phyloP scores from a whole-genome alignment of 2,797 vertebrate genomes.

The Nannoperca australis region DNA sequence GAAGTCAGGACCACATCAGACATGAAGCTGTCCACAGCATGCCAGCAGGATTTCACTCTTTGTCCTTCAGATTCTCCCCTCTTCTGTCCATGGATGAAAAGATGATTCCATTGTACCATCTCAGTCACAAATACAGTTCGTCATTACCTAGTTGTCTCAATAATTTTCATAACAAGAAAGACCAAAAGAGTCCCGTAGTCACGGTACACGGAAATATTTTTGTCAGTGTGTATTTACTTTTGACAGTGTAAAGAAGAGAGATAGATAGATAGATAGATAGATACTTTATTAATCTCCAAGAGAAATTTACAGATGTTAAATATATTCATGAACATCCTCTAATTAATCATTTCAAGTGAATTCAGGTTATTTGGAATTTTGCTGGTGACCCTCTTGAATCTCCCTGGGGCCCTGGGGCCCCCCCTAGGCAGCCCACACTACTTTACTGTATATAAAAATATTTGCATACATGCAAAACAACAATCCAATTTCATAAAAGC shows the following conservation, averaged over 20 bases:
- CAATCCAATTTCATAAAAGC: not conserved
- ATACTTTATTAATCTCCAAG: no score
- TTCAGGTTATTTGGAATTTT: conserved; percentile 3
- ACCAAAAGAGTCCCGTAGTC: not conserved
- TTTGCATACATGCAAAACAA: conserved; percentile 29
- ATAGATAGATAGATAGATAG: no score
- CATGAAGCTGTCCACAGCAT: conserved; percentile 80
- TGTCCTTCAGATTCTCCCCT: conserved; percentile 70
- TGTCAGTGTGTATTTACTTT: not conserved
- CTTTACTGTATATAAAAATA: conserved; percentile 11
- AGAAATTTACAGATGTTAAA: no score
- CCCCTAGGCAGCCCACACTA: not conserved
- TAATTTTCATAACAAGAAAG: conserved; percentile 5
- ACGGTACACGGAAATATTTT: not conserved
- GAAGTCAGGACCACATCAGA: conserved; percentile 80
- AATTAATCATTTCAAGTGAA: conserved; percentile 22
- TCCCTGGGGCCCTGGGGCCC: conserved; percentile 13
- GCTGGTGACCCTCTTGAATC: conserved; percentile 19
- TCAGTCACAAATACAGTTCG: conserved; percentile 24
- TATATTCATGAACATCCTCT: not conserved
- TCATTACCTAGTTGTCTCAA: conserved; percentile 9
- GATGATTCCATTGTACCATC: conserved; percentile 31
- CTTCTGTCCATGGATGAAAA: conserved; percentile 35
- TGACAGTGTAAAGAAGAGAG: not conserved
- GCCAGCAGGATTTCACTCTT: conserved; percentile 73